phyloP scores from a whole-genome alignment of 2,797 vertebrate genomes.

The Anguilla marmorata region DNA sequence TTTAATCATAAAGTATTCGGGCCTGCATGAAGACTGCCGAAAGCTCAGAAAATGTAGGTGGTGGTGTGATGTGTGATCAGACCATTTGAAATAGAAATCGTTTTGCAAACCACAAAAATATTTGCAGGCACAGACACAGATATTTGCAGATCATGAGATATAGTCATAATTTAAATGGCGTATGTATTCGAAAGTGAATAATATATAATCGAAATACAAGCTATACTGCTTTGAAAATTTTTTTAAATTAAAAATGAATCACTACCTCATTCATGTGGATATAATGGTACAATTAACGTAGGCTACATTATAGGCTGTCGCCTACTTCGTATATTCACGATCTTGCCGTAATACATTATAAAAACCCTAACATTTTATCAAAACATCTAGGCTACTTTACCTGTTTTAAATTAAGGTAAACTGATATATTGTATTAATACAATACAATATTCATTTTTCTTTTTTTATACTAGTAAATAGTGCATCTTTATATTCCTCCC shows the following conservation, averaged over 20 bases:
- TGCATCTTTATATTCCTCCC: slow-evolving; percentile 28
- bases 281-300: not conserved
- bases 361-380: not conserved
- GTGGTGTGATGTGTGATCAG: not conserved
- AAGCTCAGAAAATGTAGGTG: slow-evolving; percentile 14
- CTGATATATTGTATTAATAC: slow-evolving; percentile 8
- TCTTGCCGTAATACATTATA: not conserved
- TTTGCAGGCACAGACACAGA: not conserved
- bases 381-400: not conserved
- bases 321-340: not conserved
- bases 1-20: not conserved
- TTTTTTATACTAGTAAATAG: slow-evolving; percentile 20
- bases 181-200: not conserved
- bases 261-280: not conserved
- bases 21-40: not conserved
- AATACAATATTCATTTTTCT: not conserved
- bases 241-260: not conserved
- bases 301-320: not conserved
- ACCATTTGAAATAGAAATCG: slow-evolving; percentile 9
- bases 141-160: not conserved
- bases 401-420: slow-evolving; percentile 4
- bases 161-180: not conserved
- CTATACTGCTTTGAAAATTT: not conserved
- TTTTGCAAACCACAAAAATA: not conserved
- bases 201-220: not conserved